Evolutionary conservation across 2,888 invertebrate genomes (phyloP).

Genomic region (Brachypalpus laphriformis): DNA sequence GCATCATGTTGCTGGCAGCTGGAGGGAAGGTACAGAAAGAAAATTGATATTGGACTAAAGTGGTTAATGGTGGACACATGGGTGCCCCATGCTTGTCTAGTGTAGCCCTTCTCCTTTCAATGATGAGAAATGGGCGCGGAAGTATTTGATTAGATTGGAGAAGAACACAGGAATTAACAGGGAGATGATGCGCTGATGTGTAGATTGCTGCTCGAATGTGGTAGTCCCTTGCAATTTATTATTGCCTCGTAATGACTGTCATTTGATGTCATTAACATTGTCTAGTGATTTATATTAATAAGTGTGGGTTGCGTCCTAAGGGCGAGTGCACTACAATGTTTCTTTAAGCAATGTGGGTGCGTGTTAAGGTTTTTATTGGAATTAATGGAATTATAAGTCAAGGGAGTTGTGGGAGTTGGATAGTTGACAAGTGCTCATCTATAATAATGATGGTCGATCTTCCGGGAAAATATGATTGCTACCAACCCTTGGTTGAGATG

Average conservation of each 20-base stretch:
- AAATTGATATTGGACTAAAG: slow-evolving; percentile 41
- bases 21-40: slow-evolving; percentile 7
- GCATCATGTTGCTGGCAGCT: slow-evolving; percentile 57
- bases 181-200: slow-evolving; percentile 15
- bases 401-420: not conserved
- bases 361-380: slow-evolving; percentile 1
- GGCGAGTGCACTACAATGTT: not conserved
- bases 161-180: slow-evolving; percentile 20
- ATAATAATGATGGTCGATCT: too few relatives aligned
- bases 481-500: too few relatives aligned
- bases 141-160: slow-evolving; percentile 54
- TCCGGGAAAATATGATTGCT: too few relatives aligned
- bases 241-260: slow-evolving; percentile 28
- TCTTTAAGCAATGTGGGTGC: not conserved
- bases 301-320: not conserved
- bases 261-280: slow-evolving; percentile 57
- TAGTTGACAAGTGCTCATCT: too few relatives aligned
- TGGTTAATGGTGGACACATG: slow-evolving; percentile 50
- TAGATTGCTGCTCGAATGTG: not conserved
- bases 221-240: slow-evolving; percentile 29
- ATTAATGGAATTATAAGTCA: slow-evolving; percentile 16
- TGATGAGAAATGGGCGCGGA: slow-evolving; percentile 64
- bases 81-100: slow-evolving; percentile 15
- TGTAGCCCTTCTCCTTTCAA: slow-evolving; percentile 44
- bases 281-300: slow-evolving; percentile 58